phyloP scores from a whole-genome alignment of 2,888 invertebrate genomes.

The Drosophila diplacantha region DNA sequence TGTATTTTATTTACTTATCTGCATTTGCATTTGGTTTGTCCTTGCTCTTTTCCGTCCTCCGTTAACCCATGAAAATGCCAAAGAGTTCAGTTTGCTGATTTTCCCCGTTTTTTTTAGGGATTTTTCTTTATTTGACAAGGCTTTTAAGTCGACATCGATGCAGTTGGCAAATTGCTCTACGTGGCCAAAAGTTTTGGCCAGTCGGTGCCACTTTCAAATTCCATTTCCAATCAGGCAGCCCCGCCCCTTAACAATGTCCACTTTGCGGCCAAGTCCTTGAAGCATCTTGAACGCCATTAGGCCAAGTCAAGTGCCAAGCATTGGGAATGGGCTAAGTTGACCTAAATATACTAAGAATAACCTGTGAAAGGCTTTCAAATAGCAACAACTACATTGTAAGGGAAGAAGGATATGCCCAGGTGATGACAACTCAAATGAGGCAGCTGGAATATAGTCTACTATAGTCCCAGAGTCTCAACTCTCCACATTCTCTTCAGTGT shows the following conservation, averaged over 20 bases:
- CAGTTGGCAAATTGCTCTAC: slow-evolving; percentile 42
- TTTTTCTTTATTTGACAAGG: slow-evolving; percentile 47
- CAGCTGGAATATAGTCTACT: neutral
- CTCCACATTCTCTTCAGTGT: neutral
- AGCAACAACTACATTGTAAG: neutral
- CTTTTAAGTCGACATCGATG: slow-evolving; percentile 53
- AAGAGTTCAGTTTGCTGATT: slow-evolving; percentile 16
- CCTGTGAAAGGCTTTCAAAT: neutral
- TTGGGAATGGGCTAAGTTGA: slow-evolving; percentile 4
- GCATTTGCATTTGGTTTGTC: slow-evolving; percentile 49
- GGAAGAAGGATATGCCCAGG: too few species aligned
- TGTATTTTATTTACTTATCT: slow-evolving; percentile 47
- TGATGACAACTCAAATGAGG: neutral
- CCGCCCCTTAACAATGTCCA: slow-evolving; percentile 27
- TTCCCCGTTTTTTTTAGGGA: slow-evolving; percentile 3
- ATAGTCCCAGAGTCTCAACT: neutral
- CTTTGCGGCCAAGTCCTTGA: slow-evolving; percentile 35
- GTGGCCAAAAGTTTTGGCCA: slow-evolving; percentile 22
- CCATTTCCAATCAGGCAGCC: slow-evolving; percentile 32
- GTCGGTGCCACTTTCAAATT: slow-evolving; percentile 27
- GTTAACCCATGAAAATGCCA: slow-evolving; percentile 18
- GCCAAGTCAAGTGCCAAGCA: slow-evolving; percentile 22
- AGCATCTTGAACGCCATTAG: slow-evolving; percentile 48
- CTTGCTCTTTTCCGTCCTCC: slow-evolving; percentile 9
- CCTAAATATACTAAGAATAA: slow-evolving; percentile 1